Conservation (phyloP, 2,797 vertebrate species). For the Scyliorhinus canicula region DNA sequence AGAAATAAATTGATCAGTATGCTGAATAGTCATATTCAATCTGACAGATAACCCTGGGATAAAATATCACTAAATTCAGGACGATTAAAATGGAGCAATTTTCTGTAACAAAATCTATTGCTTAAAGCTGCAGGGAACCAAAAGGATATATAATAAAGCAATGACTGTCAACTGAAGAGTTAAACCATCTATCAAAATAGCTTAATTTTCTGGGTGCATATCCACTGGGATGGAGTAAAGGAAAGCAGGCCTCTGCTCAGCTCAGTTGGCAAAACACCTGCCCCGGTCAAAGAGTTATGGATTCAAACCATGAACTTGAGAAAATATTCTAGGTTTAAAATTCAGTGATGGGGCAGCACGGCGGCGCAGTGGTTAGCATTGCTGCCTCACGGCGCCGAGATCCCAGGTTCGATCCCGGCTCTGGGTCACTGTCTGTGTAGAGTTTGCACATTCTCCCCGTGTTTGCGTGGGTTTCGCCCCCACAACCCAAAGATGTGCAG, state of each 20-base stretch:
- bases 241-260: not conserved
- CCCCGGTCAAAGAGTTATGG: not conserved
- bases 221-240: not conserved
- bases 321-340: not conserved
- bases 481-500: too few relatives aligned
- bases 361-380: too few relatives aligned
- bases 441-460: too few relatives aligned
- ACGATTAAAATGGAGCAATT: constrained; percentile 72
- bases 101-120: constrained; percentile 62
- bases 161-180: constrained; percentile 59
- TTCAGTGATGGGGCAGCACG: too few relatives aligned
- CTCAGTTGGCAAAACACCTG: not conserved
- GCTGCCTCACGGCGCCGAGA: too few relatives aligned
- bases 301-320: not conserved
- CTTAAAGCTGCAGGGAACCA: constrained; percentile 65
- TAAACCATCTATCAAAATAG: not conserved
- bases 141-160: constrained; percentile 55
- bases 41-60: constrained; percentile 88
- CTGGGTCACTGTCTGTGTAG: too few relatives aligned
- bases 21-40: constrained; percentile 73
- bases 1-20: constrained; percentile 90
- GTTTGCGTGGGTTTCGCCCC: too few relatives aligned
- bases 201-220: not conserved
- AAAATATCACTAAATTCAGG: constrained; percentile 70
- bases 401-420: too few relatives aligned